phyloP scores from a whole-genome alignment of 2,797 vertebrate genomes.

The Artibeus lituratus region DNA sequence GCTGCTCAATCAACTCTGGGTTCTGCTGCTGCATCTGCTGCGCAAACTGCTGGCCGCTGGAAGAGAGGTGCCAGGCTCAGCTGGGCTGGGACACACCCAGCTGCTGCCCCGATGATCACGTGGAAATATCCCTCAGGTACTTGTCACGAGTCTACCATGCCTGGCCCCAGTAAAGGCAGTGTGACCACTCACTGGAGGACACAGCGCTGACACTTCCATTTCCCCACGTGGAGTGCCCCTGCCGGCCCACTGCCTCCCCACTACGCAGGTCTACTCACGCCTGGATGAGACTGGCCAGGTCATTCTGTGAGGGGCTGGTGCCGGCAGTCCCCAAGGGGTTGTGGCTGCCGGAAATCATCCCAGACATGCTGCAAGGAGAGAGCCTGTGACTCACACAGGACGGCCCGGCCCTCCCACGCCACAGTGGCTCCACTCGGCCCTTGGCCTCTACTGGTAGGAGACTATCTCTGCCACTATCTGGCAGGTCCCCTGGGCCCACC shows the following conservation, averaged over 20 bases:
- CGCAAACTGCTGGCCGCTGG: conserved; percentile 95
- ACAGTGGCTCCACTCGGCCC: fast-evolving
- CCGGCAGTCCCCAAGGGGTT: conserved; percentile 83
- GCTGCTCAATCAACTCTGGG: conserved; percentile 95
- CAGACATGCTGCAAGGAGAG: conserved; percentile 89
- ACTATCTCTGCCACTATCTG: fast-evolving
- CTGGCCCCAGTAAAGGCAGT: not conserved
- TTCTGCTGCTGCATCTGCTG: conserved; percentile 99
- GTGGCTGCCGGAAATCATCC: conserved; percentile 94
- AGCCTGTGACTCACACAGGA: fast-evolving
- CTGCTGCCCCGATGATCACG: not conserved
- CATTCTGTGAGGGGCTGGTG: conserved; percentile 84
- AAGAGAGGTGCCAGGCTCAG: fast-evolving
- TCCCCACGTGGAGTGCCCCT: not conserved
- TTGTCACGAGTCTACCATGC: fast-evolving
- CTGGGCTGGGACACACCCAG: not conserved
- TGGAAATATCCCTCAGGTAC: too few species aligned
- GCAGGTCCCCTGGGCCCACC: not conserved
- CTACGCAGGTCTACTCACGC: conserved; percentile 86
- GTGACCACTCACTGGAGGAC: not conserved
- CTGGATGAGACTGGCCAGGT: conserved; percentile 95
- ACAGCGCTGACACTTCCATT: not conserved
- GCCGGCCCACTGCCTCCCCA: not conserved
- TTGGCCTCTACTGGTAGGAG: not conserved
- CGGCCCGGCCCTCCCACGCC: fast-evolving